phyloP scores from a whole-genome alignment of 2,113 vertebrate species.

The Gallinago media region DNA sequence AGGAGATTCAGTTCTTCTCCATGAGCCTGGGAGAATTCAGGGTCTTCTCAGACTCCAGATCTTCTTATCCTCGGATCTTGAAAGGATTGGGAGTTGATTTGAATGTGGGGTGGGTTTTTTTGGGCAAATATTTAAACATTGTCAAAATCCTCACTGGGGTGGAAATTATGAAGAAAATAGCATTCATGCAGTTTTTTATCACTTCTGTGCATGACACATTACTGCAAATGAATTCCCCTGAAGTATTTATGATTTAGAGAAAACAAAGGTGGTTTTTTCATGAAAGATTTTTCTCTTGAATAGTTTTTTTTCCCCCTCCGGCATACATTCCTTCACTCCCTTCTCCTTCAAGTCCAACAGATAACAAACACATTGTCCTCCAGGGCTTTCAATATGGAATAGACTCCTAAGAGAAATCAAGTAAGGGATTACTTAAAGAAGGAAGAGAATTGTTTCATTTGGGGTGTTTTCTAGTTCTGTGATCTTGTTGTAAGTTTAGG shows the following conservation, averaged over 20 bases:
- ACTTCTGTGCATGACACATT: not conserved
- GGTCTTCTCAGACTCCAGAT: not conserved
- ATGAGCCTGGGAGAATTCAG: not conserved
- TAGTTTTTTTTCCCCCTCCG: fast-evolving
- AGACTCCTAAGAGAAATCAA: not conserved
- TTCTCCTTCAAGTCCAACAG: not conserved
- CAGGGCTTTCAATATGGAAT: not conserved
- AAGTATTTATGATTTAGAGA: not conserved
- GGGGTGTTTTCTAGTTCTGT: not conserved
- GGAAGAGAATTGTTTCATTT: not conserved
- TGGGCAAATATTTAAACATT: not conserved
- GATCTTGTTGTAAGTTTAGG: not conserved
- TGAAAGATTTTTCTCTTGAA: not conserved
- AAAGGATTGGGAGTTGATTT: not conserved
- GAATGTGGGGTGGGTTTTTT: not conserved
- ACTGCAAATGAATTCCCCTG: not conserved
- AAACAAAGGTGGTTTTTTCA: not conserved
- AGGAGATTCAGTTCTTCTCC: not conserved
- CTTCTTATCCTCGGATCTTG: not conserved
- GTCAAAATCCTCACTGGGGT: not conserved
- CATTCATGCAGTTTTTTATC: not conserved
- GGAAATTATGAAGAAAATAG: not conserved
- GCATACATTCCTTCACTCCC: not conserved
- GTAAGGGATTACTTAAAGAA: not conserved
- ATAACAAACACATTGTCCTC: not conserved